Percentiles rank a stretch among this genome's conserved stretches.
Conservation (phyloP, 1,140 invertebrate genomes). For the Habropoda laboriosa region DNA sequence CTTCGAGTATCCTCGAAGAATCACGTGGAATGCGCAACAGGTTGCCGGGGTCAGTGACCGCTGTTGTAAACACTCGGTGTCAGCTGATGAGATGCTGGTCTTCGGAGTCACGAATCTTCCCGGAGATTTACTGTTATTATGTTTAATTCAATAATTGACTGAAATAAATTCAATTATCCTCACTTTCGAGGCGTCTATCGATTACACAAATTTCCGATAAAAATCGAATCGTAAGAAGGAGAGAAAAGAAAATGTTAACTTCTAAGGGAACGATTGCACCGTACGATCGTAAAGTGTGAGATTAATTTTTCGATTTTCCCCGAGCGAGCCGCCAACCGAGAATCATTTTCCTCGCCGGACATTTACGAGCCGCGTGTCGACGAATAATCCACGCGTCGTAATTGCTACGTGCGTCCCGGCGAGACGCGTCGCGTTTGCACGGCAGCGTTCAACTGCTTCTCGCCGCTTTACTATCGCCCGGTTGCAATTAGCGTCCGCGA, state of each 20-base stretch:
- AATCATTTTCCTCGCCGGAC: not conserved
- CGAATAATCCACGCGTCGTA: conserved; percentile 1
- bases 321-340: not conserved
- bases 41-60: not conserved
- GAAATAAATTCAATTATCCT: no score
- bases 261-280: no score
- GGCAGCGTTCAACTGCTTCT: not conserved
- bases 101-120: not conserved
- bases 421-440: not conserved
- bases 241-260: no score
- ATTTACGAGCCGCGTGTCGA: conserved; percentile 6
- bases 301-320: conserved; percentile 1
- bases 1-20: not conserved
- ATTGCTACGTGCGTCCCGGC: conserved; percentile 14
- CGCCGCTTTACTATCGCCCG: not conserved
- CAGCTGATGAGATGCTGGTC: conserved; percentile 7
- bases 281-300: not conserved
- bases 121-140: no score
- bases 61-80: not conserved
- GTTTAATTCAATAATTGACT: no score
- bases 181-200: no score
- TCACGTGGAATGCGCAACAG: not conserved
- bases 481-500: conserved; percentile 6
- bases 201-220: no score
- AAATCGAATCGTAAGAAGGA: no score